phyloP scores from a whole-genome alignment of 2,888 invertebrate species.

The Creontiades dilutus region DNA sequence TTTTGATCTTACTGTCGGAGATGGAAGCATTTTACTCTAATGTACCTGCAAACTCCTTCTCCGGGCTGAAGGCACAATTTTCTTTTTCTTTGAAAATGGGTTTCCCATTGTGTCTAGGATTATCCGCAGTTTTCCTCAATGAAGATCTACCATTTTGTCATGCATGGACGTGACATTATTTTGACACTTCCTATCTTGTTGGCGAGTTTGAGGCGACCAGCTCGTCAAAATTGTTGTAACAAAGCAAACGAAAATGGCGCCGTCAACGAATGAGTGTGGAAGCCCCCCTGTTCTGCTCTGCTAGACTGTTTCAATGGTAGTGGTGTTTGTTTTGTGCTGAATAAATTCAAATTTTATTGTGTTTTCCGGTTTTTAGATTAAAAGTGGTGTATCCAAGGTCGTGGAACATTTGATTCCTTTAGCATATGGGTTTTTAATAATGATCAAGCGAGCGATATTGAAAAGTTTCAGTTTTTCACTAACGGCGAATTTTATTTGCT shows the following conservation, averaged over 20 bases:
- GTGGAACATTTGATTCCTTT: background rate
- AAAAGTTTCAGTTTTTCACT: too few relatives aligned
- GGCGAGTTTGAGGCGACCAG: too few relatives aligned
- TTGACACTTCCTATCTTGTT: background rate
- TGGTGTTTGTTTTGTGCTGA: background rate
- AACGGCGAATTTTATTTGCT: too few relatives aligned
- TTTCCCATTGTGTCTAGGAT: background rate
- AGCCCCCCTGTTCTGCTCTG: constrained; percentile 1
- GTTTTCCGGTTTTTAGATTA: too few relatives aligned
- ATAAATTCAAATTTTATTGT: background rate
- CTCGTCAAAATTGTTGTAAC: too few relatives aligned
- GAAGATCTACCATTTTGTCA: background rate
- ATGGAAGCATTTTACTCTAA: too few relatives aligned
- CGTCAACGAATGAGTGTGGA: background rate
- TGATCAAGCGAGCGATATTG: background rate
- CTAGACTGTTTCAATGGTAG: background rate
- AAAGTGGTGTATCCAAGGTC: background rate
- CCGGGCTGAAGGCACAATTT: background rate
- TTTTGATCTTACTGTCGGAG: too few relatives aligned
- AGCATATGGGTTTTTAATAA: background rate
- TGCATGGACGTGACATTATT: too few relatives aligned
- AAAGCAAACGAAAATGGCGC: background rate
- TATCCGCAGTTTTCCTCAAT: background rate
- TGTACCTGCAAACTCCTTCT: too few relatives aligned
- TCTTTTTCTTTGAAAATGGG: background rate